Evolutionary conservation across 53 echinoderm and acorn worm genomes (phyloP).

Genomic region (Hippasteria phrygiana): DNA sequence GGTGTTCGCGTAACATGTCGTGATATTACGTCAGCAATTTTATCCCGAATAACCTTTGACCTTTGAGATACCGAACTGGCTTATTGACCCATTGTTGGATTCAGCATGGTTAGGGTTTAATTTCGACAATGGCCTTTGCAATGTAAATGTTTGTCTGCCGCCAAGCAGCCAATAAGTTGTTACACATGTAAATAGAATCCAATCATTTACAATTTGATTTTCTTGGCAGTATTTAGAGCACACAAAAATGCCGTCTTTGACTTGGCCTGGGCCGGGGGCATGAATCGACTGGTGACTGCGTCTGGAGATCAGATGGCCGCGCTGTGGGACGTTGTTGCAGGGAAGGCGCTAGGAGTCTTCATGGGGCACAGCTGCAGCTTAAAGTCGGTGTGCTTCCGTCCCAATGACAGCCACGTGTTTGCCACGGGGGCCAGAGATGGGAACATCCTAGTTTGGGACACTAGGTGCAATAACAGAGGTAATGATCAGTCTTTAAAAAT

Average conservation of each 20-base stretch:
- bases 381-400: conserved; percentile 87
- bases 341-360: conserved; percentile 72
- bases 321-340: conserved; percentile 85
- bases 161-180: no score
- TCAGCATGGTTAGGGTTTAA: no score
- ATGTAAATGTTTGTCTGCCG: no score
- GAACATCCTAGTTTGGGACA: conserved; percentile 93
- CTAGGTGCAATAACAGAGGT: conserved; percentile 88
- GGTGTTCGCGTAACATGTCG: no score
- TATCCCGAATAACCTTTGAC: no score
- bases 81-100: no score
- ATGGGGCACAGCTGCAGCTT: conserved; percentile 93
- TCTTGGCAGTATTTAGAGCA: conserved; percentile 79
- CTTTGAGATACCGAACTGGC: no score
- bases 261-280: conserved; percentile 82
- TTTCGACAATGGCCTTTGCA: no score
- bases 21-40: no score
- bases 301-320: conserved; percentile 97
- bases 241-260: conserved; percentile 98
- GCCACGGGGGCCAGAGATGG: conserved; percentile 97
- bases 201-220: neutral
- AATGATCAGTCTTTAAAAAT: neutral
- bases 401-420: conserved; percentile 76
- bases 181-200: no score
- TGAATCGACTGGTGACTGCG: conserved; percentile 89